These are phyloP conservation scores for Monopis laevigella DNA, from an alignment of 2,888 invertebrate species.

Conservation along the genomic window DNA sequence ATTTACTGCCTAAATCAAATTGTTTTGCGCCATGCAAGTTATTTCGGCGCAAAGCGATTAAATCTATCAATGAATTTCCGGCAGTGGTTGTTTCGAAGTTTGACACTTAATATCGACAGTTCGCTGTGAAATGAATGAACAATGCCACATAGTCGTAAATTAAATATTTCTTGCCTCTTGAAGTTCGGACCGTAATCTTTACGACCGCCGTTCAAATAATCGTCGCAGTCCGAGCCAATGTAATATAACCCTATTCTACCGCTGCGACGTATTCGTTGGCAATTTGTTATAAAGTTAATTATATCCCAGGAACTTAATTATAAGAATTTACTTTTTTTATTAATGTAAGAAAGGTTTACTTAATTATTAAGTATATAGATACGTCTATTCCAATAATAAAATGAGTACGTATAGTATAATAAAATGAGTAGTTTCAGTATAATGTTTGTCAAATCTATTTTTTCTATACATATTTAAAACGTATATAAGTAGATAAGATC, in stretches of 20 bases:
- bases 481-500: no score
- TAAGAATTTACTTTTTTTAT: no score
- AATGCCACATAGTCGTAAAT: slow-evolving; percentile 59
- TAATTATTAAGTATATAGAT: no score
- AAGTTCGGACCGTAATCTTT: slow-evolving; percentile 26
- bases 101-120: slow-evolving; percentile 64
- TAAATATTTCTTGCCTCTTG: slow-evolving; percentile 31
- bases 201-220: slow-evolving; percentile 10
- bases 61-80: slow-evolving; percentile 67
- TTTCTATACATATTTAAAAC: no score
- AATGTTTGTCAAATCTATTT: no score
- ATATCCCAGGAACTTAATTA: no score
- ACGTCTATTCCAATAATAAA: no score
- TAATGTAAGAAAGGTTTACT: no score
- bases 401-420: no score
- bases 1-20: slow-evolving; percentile 60
- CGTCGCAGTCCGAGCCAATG: background rate
- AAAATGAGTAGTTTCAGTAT: no score
- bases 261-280: background rate
- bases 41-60: slow-evolving; percentile 57
- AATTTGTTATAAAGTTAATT: no score
- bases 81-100: slow-evolving; percentile 35
- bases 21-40: slow-evolving; percentile 37
- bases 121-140: slow-evolving; percentile 59
- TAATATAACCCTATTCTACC: background rate